Evolutionary conservation across 2,888 invertebrate genomes (phyloP), one percentile per base, ranked within the genome.

Genomic region (Machimus atricapillus): DNA sequence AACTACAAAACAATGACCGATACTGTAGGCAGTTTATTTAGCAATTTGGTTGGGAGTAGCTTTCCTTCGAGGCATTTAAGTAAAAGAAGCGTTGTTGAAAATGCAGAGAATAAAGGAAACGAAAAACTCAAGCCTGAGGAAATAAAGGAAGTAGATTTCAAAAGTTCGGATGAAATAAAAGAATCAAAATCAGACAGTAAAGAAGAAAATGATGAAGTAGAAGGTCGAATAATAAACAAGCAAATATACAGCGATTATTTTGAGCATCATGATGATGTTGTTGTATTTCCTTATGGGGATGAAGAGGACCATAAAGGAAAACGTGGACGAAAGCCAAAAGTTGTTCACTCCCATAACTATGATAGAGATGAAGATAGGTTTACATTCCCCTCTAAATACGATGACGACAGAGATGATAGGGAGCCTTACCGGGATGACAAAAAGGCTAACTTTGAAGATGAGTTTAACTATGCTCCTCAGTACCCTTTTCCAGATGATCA

Each of bases 131-230:
- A 58, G 4, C 19, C 56, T 8, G 6, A 82, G 5, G 23, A 66
- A 16, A 1, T 40, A 77, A 14, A 77, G 16, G 27, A 46, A 52
- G 7, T 0, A 2, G 27, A 12, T 81, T 34, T 6, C 16, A 23
- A 37, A 58, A 76, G 8, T 40, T 37, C 37, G 6, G 34, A 76
- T n/a, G 14, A 34, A 8, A 76, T 9, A 34, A 34, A 76, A 9
- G 76, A 86, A 87, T 78, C 79, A 34, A 87, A 31, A 74, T 88
- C 56, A 66, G 88, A n/a, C 19, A 88, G 87, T 27, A 89, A 34
- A 89, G 89, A 89, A 91, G 92, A 66, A 90, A 93, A 14, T 93
- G 93, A 88, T 92, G 93, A 90, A 93, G 92, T 92, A 91, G 34
- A 89, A 43, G 88, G 87, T 27, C 87, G 87, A 19, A 87, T 88